Conservation (phyloP, 2,888 invertebrate species). For the Apoda limacodes region DNA sequence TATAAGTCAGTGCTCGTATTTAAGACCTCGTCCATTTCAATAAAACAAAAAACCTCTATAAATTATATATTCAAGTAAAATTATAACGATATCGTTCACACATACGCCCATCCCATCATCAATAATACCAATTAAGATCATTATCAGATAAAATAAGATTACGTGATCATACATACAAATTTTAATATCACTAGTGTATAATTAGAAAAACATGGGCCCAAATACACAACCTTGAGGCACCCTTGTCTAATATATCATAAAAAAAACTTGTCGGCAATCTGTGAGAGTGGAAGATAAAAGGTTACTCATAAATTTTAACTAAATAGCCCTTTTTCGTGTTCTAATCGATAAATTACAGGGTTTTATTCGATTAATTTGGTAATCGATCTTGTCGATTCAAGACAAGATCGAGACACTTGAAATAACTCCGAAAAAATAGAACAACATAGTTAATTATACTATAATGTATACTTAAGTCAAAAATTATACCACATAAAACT, state of each 20-base stretch:
- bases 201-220: slow-evolving; percentile 11
- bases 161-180: too few relatives aligned
- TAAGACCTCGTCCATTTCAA: slow-evolving; percentile 5
- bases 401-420: too few relatives aligned
- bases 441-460: too few relatives aligned
- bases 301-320: slow-evolving; percentile 20
- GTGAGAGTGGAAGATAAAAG: slow-evolving; percentile 16
- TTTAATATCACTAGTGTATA: neutral
- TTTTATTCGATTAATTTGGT: slow-evolving; percentile 15
- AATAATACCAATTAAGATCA: slow-evolving; percentile 25
- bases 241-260: slow-evolving; percentile 12
- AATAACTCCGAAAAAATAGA: neutral
- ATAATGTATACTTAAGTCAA: too few relatives aligned
- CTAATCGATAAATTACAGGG: slow-evolving; percentile 22
- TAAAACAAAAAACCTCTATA: slow-evolving; percentile 6
- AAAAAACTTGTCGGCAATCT: slow-evolving; percentile 14
- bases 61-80: neutral
- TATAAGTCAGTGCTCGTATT: too few relatives aligned
- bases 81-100: slow-evolving; percentile 17
- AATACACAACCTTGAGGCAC: slow-evolving; percentile 18
- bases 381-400: slow-evolving; percentile 13
- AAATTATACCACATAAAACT: too few relatives aligned
- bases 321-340: slow-evolving; percentile 17
- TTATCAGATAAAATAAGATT: slow-evolving; percentile 20
- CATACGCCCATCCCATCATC: slow-evolving; percentile 19